Evolutionary conservation across 2,888 invertebrate genomes (phyloP).

Genomic region (Stenichneumon culpator): DNA sequence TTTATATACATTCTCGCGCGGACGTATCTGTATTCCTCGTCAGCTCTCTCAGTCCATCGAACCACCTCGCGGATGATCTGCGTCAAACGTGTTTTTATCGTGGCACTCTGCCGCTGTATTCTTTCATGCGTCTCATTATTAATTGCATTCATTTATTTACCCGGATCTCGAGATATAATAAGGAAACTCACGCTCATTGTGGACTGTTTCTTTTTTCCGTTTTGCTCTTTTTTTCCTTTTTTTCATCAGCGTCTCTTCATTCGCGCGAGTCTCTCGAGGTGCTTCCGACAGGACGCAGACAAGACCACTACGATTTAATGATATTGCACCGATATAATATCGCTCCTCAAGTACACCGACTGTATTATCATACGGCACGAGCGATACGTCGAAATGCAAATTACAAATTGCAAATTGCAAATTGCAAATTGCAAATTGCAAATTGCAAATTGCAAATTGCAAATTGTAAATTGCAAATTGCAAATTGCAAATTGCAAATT

Average conservation of each 20-base stretch:
- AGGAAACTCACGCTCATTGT: not conserved
- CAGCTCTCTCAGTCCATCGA: not conserved
- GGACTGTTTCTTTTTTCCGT: not conserved
- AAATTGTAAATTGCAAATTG: too few relatives aligned
- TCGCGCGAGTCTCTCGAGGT: not conserved
- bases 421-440: too few relatives aligned
- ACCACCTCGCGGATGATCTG: conserved; percentile 11
- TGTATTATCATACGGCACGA: conserved; percentile 43
- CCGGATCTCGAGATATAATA: conserved; percentile 8
- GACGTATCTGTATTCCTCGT: not conserved
- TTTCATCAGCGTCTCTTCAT: not conserved
- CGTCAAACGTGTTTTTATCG: conserved; percentile 17
- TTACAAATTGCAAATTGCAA: too few relatives aligned
- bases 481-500: too few relatives aligned
- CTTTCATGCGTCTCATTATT: conserved; percentile 24
- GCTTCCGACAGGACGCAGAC: not conserved
- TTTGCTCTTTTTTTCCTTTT: not conserved
- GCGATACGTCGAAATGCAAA: conserved; percentile 9
- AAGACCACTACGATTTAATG: not conserved
- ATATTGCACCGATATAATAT: conserved; percentile 16
- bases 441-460: too few relatives aligned
- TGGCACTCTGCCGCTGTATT: not conserved
- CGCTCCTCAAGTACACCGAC: conserved; percentile 44
- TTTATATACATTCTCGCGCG: not conserved
- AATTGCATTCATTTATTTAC: conserved; percentile 23